These are phyloP conservation scores for Osmerus mordax DNA, from an alignment of 2,113 vertebrate species.

Conservation along the genomic window DNA sequence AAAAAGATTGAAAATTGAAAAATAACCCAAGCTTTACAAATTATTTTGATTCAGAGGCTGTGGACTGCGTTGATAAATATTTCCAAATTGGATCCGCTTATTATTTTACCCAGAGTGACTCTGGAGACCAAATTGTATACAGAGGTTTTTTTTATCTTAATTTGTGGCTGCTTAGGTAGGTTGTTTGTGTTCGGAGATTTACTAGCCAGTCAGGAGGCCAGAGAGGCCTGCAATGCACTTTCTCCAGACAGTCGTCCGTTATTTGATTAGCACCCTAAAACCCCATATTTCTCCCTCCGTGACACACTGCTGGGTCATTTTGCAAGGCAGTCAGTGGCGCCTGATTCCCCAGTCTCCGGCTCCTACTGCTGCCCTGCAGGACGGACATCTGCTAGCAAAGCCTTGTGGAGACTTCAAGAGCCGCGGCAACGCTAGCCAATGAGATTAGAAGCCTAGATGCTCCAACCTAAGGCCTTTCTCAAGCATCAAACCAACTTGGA, in stretches of 20 bases:
- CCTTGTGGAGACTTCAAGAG: conserved; percentile 10
- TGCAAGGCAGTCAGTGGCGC: conserved; percentile 32
- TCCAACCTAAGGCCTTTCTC: not conserved
- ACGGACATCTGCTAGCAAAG: conserved; percentile 35
- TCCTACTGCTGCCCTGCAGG: conserved; percentile 16
- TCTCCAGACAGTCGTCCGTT: conserved; percentile 46
- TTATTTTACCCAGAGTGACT: conserved; percentile 68
- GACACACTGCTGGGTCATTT: conserved; percentile 48
- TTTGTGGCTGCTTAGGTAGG: conserved; percentile 53
- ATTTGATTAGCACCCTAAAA: conserved; percentile 63
- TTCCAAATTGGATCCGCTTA: conserved; percentile 71
- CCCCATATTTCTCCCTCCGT: conserved; percentile 39
- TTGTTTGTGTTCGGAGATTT: conserved; percentile 66
- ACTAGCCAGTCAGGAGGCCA: conserved; percentile 57
- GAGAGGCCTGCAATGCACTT: conserved; percentile 34
- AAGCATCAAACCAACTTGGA: conserved; percentile 18
- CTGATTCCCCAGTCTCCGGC: not conserved
- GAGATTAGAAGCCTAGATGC: conserved; percentile 10
- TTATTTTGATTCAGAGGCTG: conserved; percentile 57
- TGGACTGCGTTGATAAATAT: conserved; percentile 68
- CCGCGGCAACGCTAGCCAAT: conserved; percentile 19
- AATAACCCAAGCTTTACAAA: conserved; percentile 54
- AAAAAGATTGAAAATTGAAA: conserved; percentile 66
- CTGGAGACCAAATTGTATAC: conserved; percentile 64
- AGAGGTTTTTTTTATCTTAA: conserved; percentile 52